These are phyloP conservation scores for Microctonus aethiopoides DNA, from an alignment of 2,888 invertebrate genomes.

Conservation along the genomic window DNA sequence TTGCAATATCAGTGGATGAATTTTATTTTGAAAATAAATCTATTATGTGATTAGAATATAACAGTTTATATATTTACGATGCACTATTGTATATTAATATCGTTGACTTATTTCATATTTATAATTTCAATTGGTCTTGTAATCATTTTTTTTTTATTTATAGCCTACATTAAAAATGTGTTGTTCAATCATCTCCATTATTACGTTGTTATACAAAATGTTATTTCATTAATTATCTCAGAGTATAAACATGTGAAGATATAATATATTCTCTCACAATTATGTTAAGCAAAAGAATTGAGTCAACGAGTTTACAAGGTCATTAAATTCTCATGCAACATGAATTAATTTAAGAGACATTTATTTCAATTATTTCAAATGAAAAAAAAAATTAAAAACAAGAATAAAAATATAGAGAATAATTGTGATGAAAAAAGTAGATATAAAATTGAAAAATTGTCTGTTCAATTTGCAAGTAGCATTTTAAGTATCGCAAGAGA, in stretches of 20 bases:
- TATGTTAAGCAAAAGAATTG: constrained; percentile 15
- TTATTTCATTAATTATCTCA: constrained; percentile 12
- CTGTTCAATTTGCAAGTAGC: background rate
- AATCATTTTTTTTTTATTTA: background rate
- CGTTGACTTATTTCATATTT: background rate
- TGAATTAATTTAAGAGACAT: constrained; percentile 20
- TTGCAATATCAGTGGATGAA: constrained; percentile 2
- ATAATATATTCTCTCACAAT: constrained; percentile 5
- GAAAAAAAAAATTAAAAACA: constrained; percentile 10
- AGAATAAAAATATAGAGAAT: constrained; percentile 1
- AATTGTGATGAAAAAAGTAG: constrained; percentile 6
- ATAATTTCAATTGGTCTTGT: background rate
- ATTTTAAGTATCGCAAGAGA: too few species aligned
- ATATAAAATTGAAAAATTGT: background rate
- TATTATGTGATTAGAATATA: background rate
- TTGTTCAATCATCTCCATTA: background rate
- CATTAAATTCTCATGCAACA: constrained; percentile 7
- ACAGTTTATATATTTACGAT: background rate
- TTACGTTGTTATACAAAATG: constrained; percentile 6
- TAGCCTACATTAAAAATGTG: background rate
- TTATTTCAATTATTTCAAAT: constrained; percentile 5
- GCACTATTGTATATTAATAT: background rate
- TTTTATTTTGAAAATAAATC: constrained; percentile 14
- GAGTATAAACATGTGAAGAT: background rate
- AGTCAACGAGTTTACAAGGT: constrained; percentile 13